These are phyloP conservation scores for Gallinago media DNA, from an alignment of 2,113 vertebrate species.

Conservation along the genomic window DNA sequence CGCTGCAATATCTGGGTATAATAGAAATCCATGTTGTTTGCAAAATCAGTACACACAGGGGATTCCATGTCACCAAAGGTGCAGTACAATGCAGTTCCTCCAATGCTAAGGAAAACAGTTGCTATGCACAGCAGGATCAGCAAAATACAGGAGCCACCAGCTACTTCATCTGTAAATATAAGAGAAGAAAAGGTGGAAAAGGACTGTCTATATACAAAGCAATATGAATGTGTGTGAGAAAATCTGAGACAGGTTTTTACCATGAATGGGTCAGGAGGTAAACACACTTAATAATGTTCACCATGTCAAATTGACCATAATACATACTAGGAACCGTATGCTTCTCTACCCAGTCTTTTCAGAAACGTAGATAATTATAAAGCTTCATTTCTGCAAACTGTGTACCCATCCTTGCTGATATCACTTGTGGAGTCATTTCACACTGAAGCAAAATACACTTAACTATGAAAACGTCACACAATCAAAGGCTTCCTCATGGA, in stretches of 20 bases:
- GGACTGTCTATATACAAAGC: not conserved
- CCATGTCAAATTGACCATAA: not conserved
- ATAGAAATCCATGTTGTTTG: conserved; percentile 90
- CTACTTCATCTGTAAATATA: conserved; percentile 86
- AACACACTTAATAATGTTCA: not conserved
- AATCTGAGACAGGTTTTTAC: not conserved
- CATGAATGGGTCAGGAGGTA: not conserved
- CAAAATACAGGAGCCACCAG: conserved; percentile 90
- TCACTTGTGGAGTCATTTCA: not conserved
- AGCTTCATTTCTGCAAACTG: not conserved
- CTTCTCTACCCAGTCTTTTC: not conserved
- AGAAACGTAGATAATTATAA: not conserved
- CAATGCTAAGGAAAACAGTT: conserved; percentile 93
- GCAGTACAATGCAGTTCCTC: conserved; percentile 94
- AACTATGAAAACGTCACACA: not conserved
- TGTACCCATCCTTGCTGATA: not conserved
- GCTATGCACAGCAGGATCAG: conserved; percentile 90
- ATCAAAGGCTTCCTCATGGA: not conserved
- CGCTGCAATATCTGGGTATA: conserved; percentile 79
- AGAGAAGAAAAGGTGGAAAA: conserved; percentile 18
- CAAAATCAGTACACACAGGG: conserved; percentile 92
- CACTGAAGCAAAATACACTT: not conserved
- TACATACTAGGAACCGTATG: not conserved
- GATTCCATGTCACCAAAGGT: conserved; percentile 88
- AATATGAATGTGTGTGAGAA: not conserved